Conservation (phyloP, 2,797 vertebrate species). For the Cephalopachus bancanus region DNA sequence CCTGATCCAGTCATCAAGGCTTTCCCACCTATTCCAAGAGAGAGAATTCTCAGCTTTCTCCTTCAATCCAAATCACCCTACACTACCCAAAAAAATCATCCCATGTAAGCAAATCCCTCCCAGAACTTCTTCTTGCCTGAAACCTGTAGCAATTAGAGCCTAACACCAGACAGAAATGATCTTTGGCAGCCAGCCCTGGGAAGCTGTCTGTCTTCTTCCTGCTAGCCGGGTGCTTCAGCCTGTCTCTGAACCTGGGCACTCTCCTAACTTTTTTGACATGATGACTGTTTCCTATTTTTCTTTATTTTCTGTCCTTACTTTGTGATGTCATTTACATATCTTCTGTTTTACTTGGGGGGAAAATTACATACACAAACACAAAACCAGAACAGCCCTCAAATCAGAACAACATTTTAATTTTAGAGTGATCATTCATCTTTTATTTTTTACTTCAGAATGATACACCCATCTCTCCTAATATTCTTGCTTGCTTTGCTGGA, state of each 20-base stretch:
- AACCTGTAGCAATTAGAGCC: not conserved
- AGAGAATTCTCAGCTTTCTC: not conserved
- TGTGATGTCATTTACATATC: not conserved
- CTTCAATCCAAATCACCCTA: not conserved
- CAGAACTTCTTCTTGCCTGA: not conserved
- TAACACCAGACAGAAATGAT: not conserved
- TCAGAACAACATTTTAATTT: not conserved
- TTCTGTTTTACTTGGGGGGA: not conserved
- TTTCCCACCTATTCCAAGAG: not conserved
- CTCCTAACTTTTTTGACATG: not conserved
- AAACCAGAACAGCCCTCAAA: too few relatives aligned
- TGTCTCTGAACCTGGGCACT: not conserved
- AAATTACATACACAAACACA: not conserved
- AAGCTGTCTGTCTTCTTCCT: rapidly evolving
- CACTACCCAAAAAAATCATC: too few relatives aligned
- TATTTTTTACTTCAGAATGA: not conserved
- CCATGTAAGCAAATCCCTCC: not conserved
- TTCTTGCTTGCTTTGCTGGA: not conserved
- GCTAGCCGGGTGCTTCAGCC: rapidly evolving
- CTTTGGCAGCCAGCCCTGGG: rapidly evolving
- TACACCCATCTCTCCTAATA: rapidly evolving
- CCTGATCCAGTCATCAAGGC: not conserved
- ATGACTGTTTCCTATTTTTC: not conserved
- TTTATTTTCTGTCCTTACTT: not conserved
- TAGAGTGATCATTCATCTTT: not conserved